Evolutionary conservation across 1,140 invertebrate species (phyloP).

Genomic region (Cotesia vestalis): DNA sequence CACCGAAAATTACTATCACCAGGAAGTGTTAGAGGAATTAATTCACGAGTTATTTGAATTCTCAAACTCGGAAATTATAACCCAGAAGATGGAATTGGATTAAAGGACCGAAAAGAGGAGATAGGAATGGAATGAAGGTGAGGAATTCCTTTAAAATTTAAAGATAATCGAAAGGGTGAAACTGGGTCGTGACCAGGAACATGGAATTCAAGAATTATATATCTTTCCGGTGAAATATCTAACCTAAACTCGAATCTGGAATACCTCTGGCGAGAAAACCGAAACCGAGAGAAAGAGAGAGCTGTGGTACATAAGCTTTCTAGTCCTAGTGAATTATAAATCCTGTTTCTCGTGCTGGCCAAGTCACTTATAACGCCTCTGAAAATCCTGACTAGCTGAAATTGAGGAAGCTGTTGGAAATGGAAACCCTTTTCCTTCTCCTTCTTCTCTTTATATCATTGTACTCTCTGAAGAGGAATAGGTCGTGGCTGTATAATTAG

Average conservation of each 20-base stretch:
- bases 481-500: constrained; percentile 57
- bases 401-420: not conserved
- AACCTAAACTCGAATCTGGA: not conserved
- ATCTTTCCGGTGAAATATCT: not conserved
- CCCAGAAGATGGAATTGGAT: not conserved
- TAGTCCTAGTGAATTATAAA: constrained; percentile 60
- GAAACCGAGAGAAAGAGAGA: constrained; percentile 14
- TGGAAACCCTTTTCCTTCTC: constrained; percentile 12
- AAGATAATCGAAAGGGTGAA: constrained; percentile 42
- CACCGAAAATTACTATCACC: not conserved
- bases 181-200: constrained; percentile 36
- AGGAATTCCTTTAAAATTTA: constrained; percentile 39
- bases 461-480: constrained; percentile 27
- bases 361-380: constrained; percentile 7
- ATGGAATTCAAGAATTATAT: constrained; percentile 12
- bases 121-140: not conserved
- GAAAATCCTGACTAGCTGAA: constrained; percentile 26
- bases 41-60: constrained; percentile 16
- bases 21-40: not conserved
- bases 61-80: constrained; percentile 22
- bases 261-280: not conserved
- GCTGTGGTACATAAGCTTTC: constrained; percentile 43
- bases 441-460: not conserved
- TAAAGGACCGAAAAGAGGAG: not conserved
- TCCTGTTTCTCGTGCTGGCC: constrained; percentile 47